Conservation (phyloP, 1,140 invertebrate genomes). For the Hyles vespertilio region DNA sequence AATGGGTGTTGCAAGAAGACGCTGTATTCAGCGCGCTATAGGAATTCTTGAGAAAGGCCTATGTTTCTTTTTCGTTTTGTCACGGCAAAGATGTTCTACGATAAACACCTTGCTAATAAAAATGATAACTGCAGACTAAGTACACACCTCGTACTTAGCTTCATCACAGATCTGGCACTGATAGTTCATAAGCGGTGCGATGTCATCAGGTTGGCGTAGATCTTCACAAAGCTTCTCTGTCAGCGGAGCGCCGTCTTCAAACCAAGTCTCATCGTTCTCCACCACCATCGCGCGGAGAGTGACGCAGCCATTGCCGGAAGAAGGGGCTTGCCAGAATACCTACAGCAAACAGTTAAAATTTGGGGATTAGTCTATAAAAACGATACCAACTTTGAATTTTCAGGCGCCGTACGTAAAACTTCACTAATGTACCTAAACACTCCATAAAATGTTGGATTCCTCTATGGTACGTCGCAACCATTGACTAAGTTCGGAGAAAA, state of each 20-base stretch:
- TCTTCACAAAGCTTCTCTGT: constrained; percentile 53
- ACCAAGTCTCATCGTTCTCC: constrained; percentile 57
- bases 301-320: constrained; percentile 54
- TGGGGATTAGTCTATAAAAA: too few species aligned
- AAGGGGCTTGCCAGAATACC: constrained; percentile 63
- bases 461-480: too few species aligned
- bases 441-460: too few species aligned
- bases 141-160: constrained; percentile 60
- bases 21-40: too few species aligned
- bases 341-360: constrained; percentile 9
- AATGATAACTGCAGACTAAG: not conserved
- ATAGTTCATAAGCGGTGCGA: constrained; percentile 48
- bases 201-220: constrained; percentile 54
- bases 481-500: too few species aligned
- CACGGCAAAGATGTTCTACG: not conserved
- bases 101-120: not conserved
- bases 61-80: too few species aligned
- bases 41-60: too few species aligned
- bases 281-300: constrained; percentile 58
- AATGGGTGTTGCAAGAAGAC: too few species aligned
- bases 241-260: constrained; percentile 50
- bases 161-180: constrained; percentile 60
- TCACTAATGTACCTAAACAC: too few species aligned
- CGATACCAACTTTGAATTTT: too few species aligned
- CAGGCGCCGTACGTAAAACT: too few species aligned